Base-by-base conservation (phyloP, 2,888 invertebrate genomes). In the Perdita meconis region DNA sequence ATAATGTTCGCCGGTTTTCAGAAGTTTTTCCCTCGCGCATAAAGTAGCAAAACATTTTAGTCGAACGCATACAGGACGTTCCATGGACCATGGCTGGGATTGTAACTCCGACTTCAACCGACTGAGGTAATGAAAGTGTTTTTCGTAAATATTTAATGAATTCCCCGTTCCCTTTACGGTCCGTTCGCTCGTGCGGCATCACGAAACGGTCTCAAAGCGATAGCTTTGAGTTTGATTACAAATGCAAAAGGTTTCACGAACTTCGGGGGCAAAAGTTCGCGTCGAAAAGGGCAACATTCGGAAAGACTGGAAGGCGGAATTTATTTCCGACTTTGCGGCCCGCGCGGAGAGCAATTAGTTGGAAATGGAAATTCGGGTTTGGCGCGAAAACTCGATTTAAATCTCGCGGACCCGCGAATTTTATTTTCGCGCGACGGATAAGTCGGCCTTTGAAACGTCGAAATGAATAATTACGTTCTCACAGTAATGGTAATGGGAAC, bases 401-500 rank as follows among this genome's bases (percentile, higher is more conserved):
- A 69, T 67, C 56, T 24, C 13, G 63, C 63, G 66, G 26, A n/a
- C 40, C 51, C n/a, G 38, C 22, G 56, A 67, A 38, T 80, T 80
- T 75, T 65, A 75, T 75, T 80, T 65, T 56, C 36, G 10, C 50
- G 44, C 26, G 60, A 47, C 60, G 64, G 71, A 64, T 66, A 71
- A 57, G 40, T 38, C 65, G 56, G 80, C 63, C 80, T 80, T 80
- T 72, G 80, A 63, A 77, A 69, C 65, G 70, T 67, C 72, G 50
- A 72, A 76, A 82, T 79, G 72, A 82, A 82, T 78, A 79, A 82
- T 82, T 78, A 78, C 75, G 56, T 69, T 78, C 78, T 73, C 65
- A 66, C 78, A 74, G 73, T 81, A 78, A 81, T 77, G 81, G 72
- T 71, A 78, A 78, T 81, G 78, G 81, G 81, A 81, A 81, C 81